A percentile compares a stretch with the other conserved stretches of the same genome.
phyloP scores from a whole-genome alignment of 1,140 invertebrate genomes.

The Andrena cerasifolii region DNA sequence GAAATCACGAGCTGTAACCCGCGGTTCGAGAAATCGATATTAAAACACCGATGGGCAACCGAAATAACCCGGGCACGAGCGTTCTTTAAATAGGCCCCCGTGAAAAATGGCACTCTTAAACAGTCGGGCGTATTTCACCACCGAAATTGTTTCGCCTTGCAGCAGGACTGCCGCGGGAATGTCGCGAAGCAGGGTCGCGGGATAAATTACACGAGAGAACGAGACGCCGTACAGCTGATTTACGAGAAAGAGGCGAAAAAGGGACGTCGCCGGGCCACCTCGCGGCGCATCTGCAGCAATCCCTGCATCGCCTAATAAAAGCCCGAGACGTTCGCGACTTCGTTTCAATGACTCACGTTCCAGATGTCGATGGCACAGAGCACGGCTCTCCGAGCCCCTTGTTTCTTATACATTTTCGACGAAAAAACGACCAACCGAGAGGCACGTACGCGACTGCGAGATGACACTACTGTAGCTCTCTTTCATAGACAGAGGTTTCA shows the following conservation, averaged over 20 bases:
- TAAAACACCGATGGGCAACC: background rate
- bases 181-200: background rate
- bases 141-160: background rate
- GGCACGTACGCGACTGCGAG: too few relatives aligned
- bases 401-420: background rate
- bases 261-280: slow-evolving; percentile 1
- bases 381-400: background rate
- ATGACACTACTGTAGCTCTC: too few relatives aligned
- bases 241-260: slow-evolving; percentile 14
- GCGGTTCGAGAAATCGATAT: background rate
- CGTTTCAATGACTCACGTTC: slow-evolving; percentile 36
- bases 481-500: too few relatives aligned
- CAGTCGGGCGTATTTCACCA: background rate
- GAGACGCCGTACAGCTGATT: background rate
- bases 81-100: background rate
- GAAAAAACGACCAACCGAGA: background rate
- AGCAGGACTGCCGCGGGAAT: background rate
- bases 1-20: background rate
- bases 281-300: slow-evolving; percentile 30
- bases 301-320: slow-evolving; percentile 44
- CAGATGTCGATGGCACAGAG: slow-evolving; percentile 42
- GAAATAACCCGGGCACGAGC: background rate
- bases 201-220: slow-evolving; percentile 19
- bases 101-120: background rate
- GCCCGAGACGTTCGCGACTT: slow-evolving; percentile 48